Evolutionary conservation across 92 coral and sea anemone genomes (phyloP), one percentile per base, ranked within the genome.

Genomic region (Porites rus): DNA sequence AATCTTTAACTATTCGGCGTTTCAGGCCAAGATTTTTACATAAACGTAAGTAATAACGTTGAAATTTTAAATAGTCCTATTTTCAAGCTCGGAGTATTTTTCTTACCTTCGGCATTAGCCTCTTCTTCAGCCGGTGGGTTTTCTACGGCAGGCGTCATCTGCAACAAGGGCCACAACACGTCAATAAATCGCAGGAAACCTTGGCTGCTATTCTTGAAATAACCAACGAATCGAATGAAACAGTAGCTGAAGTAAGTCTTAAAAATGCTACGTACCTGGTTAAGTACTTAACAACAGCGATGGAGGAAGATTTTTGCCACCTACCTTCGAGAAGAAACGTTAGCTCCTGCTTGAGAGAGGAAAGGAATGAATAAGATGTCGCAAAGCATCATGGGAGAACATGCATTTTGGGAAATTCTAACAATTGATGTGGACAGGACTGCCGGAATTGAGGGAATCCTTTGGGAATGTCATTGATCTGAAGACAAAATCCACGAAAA

Each of bases 71-170:
- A 69, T 1, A 21, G 46, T 19, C n/a, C 12, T 13, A 14, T 20
- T 9, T 7, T 63, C 16, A 61, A 28, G 28, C 2, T 53, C 52
- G 14, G 53, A 16, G 24, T 67, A 2, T 25, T 6, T 62, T 18
- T 59, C 81, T 80, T 93, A 92, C 98, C 95, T 92, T 88, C 94
- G 51, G 91, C 81, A 79, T 88, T 89, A 19, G 88, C 85, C 91
- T 93, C 96, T 81, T 89, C 98, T 75, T 94, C 93, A 73, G 98
- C 90, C 72, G 98, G 97, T 89, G 99, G 99, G 92, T 97, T 97
- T 80, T 95, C 98, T 21, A 97, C 99, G 64, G 99, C 97, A 62
- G 99, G 99, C 38, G 99, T 84, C 98, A 96, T 97, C 99, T 94
- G 85, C 69, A 81, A 88, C 28, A 64, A 74, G 63, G 80, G 74